These are phyloP conservation scores for Verasper variegatus DNA, from an alignment of 2,113 vertebrate genomes.

Conservation along the genomic window DNA sequence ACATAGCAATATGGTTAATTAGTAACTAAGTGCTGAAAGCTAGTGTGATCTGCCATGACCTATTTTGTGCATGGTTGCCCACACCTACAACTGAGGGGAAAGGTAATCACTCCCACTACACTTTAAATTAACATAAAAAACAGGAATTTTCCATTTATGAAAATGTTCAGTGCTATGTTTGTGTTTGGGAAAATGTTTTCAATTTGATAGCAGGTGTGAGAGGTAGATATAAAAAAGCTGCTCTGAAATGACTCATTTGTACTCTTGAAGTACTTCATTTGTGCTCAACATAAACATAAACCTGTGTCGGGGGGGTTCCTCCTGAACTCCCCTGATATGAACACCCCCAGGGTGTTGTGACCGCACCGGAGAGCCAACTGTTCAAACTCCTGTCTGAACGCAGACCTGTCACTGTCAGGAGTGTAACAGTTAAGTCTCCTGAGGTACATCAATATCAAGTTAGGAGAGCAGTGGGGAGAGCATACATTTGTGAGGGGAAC, in stretches of 20 bases:
- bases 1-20: constrained; percentile 22
- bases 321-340: neutral
- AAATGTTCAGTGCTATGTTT: neutral
- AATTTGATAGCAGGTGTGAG: neutral
- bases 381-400: constrained; percentile 1
- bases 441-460: neutral
- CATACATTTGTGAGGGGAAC: neutral
- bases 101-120: neutral
- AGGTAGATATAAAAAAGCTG: neutral
- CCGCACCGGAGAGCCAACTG: neutral
- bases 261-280: too few relatives aligned
- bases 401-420: neutral
- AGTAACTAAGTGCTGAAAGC: constrained; percentile 12
- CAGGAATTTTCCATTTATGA: neutral
- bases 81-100: neutral
- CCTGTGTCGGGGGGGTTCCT: too few relatives aligned
- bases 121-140: neutral
- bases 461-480: neutral
- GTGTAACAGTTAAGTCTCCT: neutral
- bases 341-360: neutral
- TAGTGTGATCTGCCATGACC: neutral
- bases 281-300: too few relatives aligned
- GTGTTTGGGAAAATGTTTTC: neutral
- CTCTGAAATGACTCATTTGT: too few relatives aligned
- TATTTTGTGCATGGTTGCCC: neutral